Evolutionary conservation across 1,140 invertebrate genomes (phyloP), one percentile per base, ranked within the genome.

Genomic region (Ostrea edulis): DNA sequence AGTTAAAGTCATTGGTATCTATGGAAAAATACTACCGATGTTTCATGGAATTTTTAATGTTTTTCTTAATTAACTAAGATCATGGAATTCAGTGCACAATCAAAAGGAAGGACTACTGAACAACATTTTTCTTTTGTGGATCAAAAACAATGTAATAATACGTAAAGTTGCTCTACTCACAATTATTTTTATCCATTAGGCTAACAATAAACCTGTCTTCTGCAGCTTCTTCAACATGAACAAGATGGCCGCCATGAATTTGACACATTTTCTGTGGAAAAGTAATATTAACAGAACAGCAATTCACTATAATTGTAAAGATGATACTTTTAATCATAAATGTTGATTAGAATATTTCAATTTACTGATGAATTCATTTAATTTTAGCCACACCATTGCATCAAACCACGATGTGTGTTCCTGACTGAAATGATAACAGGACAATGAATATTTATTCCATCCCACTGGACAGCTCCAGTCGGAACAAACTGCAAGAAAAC

Each of bases 121-220:
- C 1, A 44, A 5, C 35, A 44, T 44, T 44, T 44, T 44, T 1
- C 5, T 44, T 44, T 44, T 2, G 35, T 5, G 5, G 35, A 44
- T 44, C 35, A 44, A 44, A 5, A 44, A 44, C 35, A 44, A 44
- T 1, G 35, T 44, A 44, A 44, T 44, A 44, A 2, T 44, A 44
- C 35, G 35, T 1, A 44, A 44, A 5, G 35, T n/a, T 62, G 55
- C n/a, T 20, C 17, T 20, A 62, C 55, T 62, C 55, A 62, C 55
- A 62, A 62, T 62, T 62, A 62, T 62, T 62, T 62, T 62, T 62
- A 62, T 62, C 14, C 55, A 62, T 62, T 17, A 62, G 55, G n/a
- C 20, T 62, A 62, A 62, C 14, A 62, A 62, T 62, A 20, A 62
- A 62, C 8, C 55, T 62, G 14, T 62, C 55, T 8, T 62, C 55